phyloP scores from a whole-genome alignment of 1,140 invertebrate species.

The Thalassaphorura encarpata region DNA sequence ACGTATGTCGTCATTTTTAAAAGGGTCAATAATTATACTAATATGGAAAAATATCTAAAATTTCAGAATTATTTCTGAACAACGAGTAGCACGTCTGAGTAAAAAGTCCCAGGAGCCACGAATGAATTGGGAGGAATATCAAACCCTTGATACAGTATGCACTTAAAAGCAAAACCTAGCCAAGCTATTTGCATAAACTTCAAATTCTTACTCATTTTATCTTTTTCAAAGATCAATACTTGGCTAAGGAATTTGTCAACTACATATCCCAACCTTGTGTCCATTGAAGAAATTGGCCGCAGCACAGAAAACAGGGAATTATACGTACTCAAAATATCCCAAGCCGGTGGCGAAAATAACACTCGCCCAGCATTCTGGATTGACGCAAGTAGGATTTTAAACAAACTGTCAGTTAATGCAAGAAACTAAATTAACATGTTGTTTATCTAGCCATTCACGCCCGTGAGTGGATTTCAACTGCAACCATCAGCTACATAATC shows the following conservation, averaged over 20 bases:
- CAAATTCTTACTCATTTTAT: background rate
- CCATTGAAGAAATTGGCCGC: constrained; percentile 37
- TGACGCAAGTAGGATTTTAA: constrained; percentile 33
- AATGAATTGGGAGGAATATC: constrained; percentile 9
- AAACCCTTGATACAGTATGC: constrained; percentile 13
- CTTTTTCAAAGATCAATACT: constrained; percentile 39
- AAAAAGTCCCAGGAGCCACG: no score
- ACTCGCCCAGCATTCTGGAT: constrained; percentile 37
- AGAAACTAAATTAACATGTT: background rate
- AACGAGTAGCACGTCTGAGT: background rate
- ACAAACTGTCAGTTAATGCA: background rate
- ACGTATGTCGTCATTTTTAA: background rate
- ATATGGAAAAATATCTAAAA: background rate
- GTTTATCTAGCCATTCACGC: constrained; percentile 39
- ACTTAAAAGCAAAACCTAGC: background rate
- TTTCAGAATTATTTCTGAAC: constrained; percentile 5
- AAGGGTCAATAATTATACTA: background rate
- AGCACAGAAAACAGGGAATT: constrained; percentile 39
- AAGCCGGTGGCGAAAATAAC: constrained; percentile 10
- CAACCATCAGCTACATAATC: constrained; percentile 51
- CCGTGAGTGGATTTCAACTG: constrained; percentile 68
- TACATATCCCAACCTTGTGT: constrained; percentile 36
- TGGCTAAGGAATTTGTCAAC: constrained; percentile 40
- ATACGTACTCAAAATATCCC: constrained; percentile 39
- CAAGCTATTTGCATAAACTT: background rate